Evolutionary conservation across 2,888 invertebrate genomes (phyloP).

Genomic region (Poecilus cupreus): DNA sequence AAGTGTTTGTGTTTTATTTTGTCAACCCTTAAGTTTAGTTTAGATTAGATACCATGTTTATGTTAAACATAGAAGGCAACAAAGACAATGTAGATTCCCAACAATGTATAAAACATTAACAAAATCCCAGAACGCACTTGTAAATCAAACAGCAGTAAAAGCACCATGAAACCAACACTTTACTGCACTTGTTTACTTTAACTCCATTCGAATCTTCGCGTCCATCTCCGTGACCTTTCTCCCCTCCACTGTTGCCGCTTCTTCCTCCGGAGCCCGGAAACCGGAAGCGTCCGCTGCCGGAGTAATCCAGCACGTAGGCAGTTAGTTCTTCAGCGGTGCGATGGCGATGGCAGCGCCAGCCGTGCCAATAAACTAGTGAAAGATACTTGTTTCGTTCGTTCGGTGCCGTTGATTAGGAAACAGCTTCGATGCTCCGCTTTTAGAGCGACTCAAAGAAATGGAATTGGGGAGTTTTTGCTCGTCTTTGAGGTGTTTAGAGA

Average conservation of each 20-base stretch:
- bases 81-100: too few relatives aligned
- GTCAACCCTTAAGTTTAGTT: too few relatives aligned
- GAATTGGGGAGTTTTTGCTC: background rate
- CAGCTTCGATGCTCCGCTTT: background rate
- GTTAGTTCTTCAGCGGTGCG: constrained; percentile 1
- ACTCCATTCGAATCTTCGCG: background rate
- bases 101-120: too few relatives aligned
- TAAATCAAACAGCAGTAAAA: background rate
- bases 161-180: background rate
- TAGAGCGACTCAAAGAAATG: background rate
- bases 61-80: too few relatives aligned
- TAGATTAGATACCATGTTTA: too few relatives aligned
- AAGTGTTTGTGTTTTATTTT: too few relatives aligned
- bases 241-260: background rate
- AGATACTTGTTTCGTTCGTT: background rate
- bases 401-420: background rate
- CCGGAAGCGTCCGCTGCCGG: constrained; percentile 6
- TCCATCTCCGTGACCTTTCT: background rate
- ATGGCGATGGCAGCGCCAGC: background rate
- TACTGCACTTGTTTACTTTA: constrained; percentile 4
- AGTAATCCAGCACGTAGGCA: constrained; percentile 34
- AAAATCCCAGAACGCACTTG: background rate
- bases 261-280: background rate
- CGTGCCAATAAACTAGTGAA: background rate
- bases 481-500: background rate